These are phyloP conservation scores for Philantomba maxwellii DNA, from an alignment of 2,113 vertebrate genomes.

Conservation along the genomic window DNA sequence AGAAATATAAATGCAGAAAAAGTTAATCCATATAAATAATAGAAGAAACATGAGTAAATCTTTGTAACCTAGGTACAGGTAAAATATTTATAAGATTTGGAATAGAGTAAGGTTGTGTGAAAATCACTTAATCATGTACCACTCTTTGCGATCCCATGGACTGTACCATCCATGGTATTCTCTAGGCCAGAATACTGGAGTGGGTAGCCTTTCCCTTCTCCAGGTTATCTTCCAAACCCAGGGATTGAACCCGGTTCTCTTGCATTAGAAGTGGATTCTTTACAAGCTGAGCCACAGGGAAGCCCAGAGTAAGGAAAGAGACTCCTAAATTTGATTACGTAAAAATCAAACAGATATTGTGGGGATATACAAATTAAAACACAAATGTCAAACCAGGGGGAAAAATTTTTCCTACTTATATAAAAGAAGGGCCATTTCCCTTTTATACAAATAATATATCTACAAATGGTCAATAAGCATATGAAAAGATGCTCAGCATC, in stretches of 20 bases:
- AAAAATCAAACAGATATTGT: background rate
- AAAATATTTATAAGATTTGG: background rate
- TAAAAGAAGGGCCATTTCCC: background rate
- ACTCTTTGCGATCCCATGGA: too few species aligned
- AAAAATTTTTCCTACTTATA: background rate
- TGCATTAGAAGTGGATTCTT: too few species aligned
- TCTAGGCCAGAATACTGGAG: too few species aligned
- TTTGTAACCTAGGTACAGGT: background rate
- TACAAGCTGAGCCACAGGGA: too few species aligned
- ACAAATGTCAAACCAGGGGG: background rate
- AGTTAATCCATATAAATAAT: background rate
- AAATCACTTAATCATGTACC: too few species aligned
- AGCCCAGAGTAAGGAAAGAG: too few species aligned
- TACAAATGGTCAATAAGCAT: background rate
- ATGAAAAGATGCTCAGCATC: background rate
- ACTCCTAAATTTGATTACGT: background rate
- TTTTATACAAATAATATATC: too few species aligned
- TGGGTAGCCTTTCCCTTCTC: too few species aligned
- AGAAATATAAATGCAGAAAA: background rate
- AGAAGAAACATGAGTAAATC: background rate
- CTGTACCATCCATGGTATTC: too few species aligned
- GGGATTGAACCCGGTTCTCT: too few species aligned
- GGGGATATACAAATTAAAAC: background rate
- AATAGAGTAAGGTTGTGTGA: background rate
- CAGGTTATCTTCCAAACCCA: too few species aligned